Conservation (phyloP, 2,888 invertebrate species). For the Mycogona germanica region DNA sequence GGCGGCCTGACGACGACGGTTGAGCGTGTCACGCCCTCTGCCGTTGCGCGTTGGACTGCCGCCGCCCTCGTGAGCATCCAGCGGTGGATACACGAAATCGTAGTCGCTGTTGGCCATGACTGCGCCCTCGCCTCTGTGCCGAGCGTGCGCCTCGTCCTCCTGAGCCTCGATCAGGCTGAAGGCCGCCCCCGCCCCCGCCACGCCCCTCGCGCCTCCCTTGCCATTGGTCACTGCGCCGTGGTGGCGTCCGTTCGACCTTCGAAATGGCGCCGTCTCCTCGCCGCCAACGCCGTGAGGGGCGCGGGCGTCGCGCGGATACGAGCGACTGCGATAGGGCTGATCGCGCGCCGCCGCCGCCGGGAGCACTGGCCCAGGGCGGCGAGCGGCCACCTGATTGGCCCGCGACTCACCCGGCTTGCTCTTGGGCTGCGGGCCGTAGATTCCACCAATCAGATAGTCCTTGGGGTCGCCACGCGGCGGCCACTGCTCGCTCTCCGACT, state of each 20-base stretch:
- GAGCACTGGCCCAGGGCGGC: too few relatives aligned
- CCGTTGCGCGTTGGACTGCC: constrained; percentile 11
- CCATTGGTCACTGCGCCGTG: too few relatives aligned
- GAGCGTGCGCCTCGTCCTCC: background rate
- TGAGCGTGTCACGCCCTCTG: background rate
- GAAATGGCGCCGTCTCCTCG: background rate
- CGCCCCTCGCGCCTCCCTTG: background rate
- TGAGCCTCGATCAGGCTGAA: constrained; percentile 10
- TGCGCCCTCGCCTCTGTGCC: background rate
- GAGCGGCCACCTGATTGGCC: too few relatives aligned
- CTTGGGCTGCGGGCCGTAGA: constrained; percentile 16
- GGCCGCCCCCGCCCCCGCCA: background rate
- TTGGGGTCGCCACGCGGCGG: constrained; percentile 13
- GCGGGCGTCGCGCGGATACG: constrained; percentile 7
- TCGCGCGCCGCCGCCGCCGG: background rate
- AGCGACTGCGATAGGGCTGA: constrained; percentile 10
- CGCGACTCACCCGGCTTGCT: constrained; percentile 13
- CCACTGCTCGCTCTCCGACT: constrained; percentile 15
- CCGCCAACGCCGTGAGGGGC: background rate
- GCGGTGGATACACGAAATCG: background rate
- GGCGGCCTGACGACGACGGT: too few relatives aligned
- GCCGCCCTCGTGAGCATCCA: background rate
- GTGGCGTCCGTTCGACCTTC: background rate
- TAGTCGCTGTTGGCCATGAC: constrained; percentile 2
- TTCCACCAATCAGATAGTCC: constrained; percentile 18